Evolutionary conservation across 2,888 invertebrate species (phyloP).

Genomic region (Onthophagus sagittarius): DNA sequence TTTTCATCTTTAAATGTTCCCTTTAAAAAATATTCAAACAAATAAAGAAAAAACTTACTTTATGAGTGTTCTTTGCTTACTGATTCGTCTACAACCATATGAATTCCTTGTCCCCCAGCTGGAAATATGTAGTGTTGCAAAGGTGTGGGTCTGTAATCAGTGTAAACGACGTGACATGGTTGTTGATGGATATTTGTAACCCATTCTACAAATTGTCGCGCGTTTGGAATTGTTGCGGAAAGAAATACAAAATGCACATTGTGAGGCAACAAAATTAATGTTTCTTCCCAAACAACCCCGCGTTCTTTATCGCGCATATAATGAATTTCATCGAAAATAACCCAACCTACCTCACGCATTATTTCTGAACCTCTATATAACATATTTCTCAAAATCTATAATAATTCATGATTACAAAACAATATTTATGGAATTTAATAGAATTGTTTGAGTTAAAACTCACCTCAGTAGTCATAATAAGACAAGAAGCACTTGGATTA

Average conservation of each 20-base stretch:
- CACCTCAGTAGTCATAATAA: constrained; percentile 99
- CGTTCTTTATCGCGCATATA: constrained; percentile 99
- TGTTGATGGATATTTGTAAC: constrained; percentile 92
- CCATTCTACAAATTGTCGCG: constrained; percentile 93
- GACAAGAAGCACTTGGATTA: constrained; percentile 94
- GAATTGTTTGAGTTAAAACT: constrained; percentile 13
- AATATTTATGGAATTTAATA: constrained; percentile 7
- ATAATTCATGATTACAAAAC: constrained; percentile 17
- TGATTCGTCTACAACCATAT: constrained; percentile 91
- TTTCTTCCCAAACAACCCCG: constrained; percentile 99
- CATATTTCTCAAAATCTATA: constrained; percentile 94
- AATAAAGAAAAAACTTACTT: not conserved
- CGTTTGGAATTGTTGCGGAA: constrained; percentile 99
- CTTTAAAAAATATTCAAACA: constrained; percentile 43
- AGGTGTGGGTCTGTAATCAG: constrained; percentile 96
- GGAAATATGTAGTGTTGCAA: constrained; percentile 98
- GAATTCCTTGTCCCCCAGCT: constrained; percentile 92
- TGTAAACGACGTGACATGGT: constrained; percentile 98
- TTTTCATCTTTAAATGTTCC: constrained; percentile 96
- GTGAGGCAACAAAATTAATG: constrained; percentile 92
- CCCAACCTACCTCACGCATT: constrained; percentile 99
- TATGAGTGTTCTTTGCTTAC: constrained; percentile 44
- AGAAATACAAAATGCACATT: constrained; percentile 98
- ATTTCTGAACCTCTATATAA: constrained; percentile 97
- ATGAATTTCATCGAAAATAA: constrained; percentile 99